A percentile compares a stretch with the other conserved stretches of the same genome.
Evolutionary conservation across 2,888 invertebrate species (phyloP).

Genomic region (Tanypteryx hageni): DNA sequence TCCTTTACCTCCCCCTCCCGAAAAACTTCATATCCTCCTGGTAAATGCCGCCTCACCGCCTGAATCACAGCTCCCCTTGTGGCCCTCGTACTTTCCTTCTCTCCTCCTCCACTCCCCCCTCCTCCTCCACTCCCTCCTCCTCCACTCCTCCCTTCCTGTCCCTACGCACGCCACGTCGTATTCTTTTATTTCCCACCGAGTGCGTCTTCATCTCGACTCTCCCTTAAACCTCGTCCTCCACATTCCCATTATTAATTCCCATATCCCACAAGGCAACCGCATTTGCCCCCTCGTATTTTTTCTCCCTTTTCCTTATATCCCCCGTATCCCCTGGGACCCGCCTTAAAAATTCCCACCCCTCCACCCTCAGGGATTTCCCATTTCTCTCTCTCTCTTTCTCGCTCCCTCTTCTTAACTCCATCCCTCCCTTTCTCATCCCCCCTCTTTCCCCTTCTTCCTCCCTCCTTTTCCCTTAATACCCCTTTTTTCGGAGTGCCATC

Average conservation of each 20-base stretch:
- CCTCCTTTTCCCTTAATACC: not conserved
- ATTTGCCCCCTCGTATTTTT: not conserved
- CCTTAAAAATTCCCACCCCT: not conserved
- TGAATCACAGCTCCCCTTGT: constrained; percentile 43
- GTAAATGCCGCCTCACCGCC: constrained; percentile 8
- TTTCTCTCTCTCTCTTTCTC: not conserved
- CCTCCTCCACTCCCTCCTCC: not conserved
- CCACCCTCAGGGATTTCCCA: constrained; percentile 10
- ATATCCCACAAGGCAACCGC: not conserved
- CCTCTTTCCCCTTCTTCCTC: not conserved
- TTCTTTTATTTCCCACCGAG: constrained; percentile 45
- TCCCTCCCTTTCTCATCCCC: not conserved
- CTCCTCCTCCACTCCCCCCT: not conserved
- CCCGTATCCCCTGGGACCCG: not conserved
- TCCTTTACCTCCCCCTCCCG: not conserved
- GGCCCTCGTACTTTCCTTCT: not conserved
- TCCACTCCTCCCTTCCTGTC: not conserved
- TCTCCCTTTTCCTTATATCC: not conserved
- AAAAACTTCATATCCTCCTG: constrained; percentile 21
- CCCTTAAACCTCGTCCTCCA: constrained; percentile 3
- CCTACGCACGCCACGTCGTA: not conserved
- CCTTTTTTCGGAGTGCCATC: constrained; percentile 60
- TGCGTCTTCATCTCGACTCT: constrained; percentile 35
- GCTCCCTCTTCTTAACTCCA: not conserved
- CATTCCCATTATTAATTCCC: constrained; percentile 33